Percentiles rank a stretch among this genome's conserved stretches.
phyloP scores from a whole-genome alignment of 2,888 invertebrate genomes.

The Drosophila macrospina region DNA sequence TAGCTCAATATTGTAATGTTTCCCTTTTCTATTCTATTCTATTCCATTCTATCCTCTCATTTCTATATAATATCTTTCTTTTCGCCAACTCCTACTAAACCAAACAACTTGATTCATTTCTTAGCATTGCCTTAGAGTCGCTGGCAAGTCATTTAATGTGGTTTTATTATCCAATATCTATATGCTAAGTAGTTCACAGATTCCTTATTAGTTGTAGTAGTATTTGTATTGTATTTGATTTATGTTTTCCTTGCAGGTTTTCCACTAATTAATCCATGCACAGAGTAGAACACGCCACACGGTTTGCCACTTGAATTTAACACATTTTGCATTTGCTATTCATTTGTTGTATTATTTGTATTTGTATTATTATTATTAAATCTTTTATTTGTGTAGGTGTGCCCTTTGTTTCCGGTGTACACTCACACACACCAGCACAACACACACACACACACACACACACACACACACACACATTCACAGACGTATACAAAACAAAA shows the following conservation, averaged over 20 bases:
- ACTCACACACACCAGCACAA: conserved; percentile 15
- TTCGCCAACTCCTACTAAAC: too few relatives aligned
- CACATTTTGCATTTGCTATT: conserved; percentile 7
- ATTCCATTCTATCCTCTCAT: too few relatives aligned
- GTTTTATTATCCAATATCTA: neutral
- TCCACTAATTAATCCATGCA: conserved; percentile 14
- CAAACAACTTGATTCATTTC: neutral
- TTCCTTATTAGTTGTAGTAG: neutral
- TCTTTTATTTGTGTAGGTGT: conserved; percentile 4
- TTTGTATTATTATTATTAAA: neutral
- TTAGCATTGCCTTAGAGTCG: conserved; percentile 11
- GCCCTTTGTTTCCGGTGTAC: conserved; percentile 10
- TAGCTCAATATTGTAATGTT: too few relatives aligned
- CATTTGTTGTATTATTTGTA: too few relatives aligned
- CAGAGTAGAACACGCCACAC: conserved; percentile 12
- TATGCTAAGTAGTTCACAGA: neutral
- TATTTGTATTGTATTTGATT: neutral
- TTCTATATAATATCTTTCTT: neutral
- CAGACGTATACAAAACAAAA: too few relatives aligned
- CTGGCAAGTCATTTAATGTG: neutral
- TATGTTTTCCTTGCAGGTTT: neutral
- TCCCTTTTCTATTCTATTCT: too few relatives aligned
- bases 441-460: conserved; percentile 13
- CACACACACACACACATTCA: conserved; percentile 22
- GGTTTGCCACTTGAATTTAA: conserved; percentile 23